Base-by-base conservation (phyloP, 1,140 invertebrate species). In the Globodera rostochiensis region DNA sequence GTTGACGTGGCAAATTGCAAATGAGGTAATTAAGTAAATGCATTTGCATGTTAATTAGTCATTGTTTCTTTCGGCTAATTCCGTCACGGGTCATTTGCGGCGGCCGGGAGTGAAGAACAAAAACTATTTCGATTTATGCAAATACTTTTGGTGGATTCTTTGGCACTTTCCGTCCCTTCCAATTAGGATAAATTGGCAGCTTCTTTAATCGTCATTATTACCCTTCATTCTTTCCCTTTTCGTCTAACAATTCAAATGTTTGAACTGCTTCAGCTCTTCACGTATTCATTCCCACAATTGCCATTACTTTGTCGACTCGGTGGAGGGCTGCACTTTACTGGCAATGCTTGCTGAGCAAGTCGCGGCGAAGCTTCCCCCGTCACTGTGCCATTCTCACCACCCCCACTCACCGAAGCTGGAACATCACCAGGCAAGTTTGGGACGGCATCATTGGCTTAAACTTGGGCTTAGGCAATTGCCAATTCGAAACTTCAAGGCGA, bases 281-380 rank as follows among this genome's bases (percentile, higher is more conserved):
- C 69, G 6, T 21, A 45, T 36, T 36, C 21, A 45, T 71, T 6
- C 69, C 36, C 36, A n/a, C 36, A 21, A 71, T 71, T 71, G 69
- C 69, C 69, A 77, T 67, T 86, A 82, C 66, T 87, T 84, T 73
- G 80, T 86, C 53, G 86, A 86, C 57, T 86, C 86, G 53, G 73
- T 87, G 21, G 84, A 86, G 69, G 84, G 86, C 57, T 83, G 78
- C 74, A 45, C 74, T 49, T 64, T 87, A 36, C 75, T 87, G 9
- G 50, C 60, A 49, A 86, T 86, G 84, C 75, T 86, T 45, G 86
- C 86, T 9, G 84, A 86, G 79, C 84, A 86, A 85, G 77, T 86
- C 25, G 79, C 74, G 47, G 49, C n/a, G 46, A 77, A 77, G n/a
- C 69, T 77, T 13, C 69, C 76, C 69, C 45, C 57, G 6, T 25